phyloP scores from a whole-genome alignment of 53 echinoderm and acorn worm species.

The Crossaster papposus region DNA sequence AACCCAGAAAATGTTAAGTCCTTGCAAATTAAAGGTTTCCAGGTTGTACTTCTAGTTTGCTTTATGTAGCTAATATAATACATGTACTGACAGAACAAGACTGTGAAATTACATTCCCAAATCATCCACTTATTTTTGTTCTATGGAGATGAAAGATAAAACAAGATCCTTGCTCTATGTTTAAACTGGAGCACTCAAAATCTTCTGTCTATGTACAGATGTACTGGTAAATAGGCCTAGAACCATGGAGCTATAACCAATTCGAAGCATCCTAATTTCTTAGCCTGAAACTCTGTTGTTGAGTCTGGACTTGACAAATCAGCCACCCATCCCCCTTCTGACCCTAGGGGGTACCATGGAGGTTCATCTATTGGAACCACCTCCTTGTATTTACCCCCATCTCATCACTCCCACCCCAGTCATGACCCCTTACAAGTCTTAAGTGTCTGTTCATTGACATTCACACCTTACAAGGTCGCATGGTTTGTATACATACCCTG shows the following conservation, averaged over 20 bases:
- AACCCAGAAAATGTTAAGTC: background rate
- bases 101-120: no score
- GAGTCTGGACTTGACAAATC: slow-evolving; percentile 36
- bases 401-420: slow-evolving; percentile 26
- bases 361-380: slow-evolving; percentile 25
- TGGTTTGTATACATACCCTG: background rate
- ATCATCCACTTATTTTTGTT: no score
- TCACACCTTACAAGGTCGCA: slow-evolving; percentile 43
- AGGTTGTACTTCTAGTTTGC: background rate
- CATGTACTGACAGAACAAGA: no score
- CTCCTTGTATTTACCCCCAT: slow-evolving; percentile 14
- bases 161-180: no score
- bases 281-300: background rate
- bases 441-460: slow-evolving; percentile 52
- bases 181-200: no score
- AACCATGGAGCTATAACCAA: no score
- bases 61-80: no score
- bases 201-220: no score
- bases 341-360: background rate
- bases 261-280: background rate
- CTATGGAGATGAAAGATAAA: no score
- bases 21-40: background rate
- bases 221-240: background rate
- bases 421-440: slow-evolving; percentile 46
- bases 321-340: slow-evolving; percentile 17